phyloP scores from a whole-genome alignment of 2,888 invertebrate genomes.

The Noctua comes region DNA sequence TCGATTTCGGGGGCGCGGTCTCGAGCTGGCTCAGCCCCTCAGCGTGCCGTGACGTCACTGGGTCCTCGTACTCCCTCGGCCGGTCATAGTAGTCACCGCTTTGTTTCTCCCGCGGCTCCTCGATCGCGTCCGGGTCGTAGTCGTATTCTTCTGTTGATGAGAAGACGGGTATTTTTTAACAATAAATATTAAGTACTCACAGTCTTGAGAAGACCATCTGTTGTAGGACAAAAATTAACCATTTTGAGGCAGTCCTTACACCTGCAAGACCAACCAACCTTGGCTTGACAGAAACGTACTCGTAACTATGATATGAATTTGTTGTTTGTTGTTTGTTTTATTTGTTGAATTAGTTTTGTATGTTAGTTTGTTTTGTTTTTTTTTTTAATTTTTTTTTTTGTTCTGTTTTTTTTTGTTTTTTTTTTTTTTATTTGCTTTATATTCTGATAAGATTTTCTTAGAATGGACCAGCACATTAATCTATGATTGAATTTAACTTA shows the following conservation, averaged over 20 bases:
- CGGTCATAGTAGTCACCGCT: conserved; percentile 80
- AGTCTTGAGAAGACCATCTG: not conserved
- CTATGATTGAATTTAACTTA: too few species aligned
- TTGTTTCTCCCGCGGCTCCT: conserved; percentile 64
- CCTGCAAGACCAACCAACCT: not conserved
- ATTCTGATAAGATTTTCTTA: not conserved
- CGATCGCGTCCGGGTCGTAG: conserved; percentile 70
- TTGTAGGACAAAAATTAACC: not conserved
- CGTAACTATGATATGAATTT: too few species aligned
- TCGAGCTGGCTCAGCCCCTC: conserved; percentile 75
- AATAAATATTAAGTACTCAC: not conserved
- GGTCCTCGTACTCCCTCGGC: conserved; percentile 77
- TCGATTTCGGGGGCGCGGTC: conserved; percentile 69
- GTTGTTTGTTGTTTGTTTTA: too few species aligned
- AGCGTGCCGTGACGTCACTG: conserved; percentile 76
- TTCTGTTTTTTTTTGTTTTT: too few species aligned
- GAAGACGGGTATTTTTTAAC: not conserved
- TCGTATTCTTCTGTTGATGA: conserved; percentile 77
- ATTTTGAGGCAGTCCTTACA: not conserved
- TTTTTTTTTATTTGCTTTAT: too few species aligned
- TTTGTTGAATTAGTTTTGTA: too few species aligned
- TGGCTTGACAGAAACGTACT: not conserved
- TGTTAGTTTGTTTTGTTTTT: too few species aligned
- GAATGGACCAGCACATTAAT: not conserved
- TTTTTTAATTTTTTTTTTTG: too few species aligned